Evolutionary conservation across 2,888 invertebrate genomes (phyloP).

Genomic region (Leptinotarsa tumamoca): DNA sequence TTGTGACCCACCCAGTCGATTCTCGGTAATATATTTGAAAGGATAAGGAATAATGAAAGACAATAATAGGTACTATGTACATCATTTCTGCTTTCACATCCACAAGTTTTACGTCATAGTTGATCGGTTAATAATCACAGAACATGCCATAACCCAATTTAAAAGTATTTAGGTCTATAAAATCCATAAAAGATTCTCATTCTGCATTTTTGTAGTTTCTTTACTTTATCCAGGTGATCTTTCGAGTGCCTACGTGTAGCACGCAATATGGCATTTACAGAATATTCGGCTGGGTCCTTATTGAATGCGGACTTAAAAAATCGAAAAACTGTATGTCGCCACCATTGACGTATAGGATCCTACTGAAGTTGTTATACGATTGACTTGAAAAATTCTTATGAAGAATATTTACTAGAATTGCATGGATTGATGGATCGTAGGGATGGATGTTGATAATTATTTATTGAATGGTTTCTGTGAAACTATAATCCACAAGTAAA

Average conservation of each 20-base stretch:
- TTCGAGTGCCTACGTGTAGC: constrained; percentile 43
- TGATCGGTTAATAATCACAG: constrained; percentile 30
- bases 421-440: too few relatives aligned
- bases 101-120: not conserved
- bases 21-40: too few relatives aligned
- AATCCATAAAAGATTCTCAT: constrained; percentile 40
- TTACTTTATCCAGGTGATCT: constrained; percentile 30
- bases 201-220: constrained; percentile 39
- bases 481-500: too few relatives aligned
- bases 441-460: too few relatives aligned
- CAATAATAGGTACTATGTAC: not conserved
- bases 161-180: constrained; percentile 45
- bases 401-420: too few relatives aligned
- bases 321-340: not conserved
- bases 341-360: not conserved
- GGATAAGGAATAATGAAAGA: too few relatives aligned
- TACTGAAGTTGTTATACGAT: not conserved
- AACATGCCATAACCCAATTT: constrained; percentile 49
- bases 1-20: too few relatives aligned
- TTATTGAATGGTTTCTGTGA: too few relatives aligned
- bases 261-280: constrained; percentile 44
- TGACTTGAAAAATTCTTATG: too few relatives aligned
- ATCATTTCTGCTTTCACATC: not conserved
- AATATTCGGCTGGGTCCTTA: constrained; percentile 17
- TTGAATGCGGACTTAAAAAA: constrained; percentile 2